Evolutionary conservation across 2,888 invertebrate genomes (phyloP), one percentile per base, ranked within the genome.

Genomic region (Phengaris arion): DNA sequence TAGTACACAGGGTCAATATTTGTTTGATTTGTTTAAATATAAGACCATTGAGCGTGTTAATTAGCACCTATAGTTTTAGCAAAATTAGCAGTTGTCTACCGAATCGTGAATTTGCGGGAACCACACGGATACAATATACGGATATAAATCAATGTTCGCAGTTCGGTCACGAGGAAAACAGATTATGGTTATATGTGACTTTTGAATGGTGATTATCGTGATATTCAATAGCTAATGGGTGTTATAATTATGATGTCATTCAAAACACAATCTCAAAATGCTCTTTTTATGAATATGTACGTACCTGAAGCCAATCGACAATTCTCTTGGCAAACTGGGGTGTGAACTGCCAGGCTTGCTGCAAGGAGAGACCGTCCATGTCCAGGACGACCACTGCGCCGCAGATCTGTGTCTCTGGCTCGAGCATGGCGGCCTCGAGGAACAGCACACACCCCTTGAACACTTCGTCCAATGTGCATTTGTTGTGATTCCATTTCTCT

Each of bases 281-380:
- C 22, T 2, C 35, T 35, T 35, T 35, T 35, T 35, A 35, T 35
- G 35, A 35, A 22, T 1, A 54, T 12, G 35, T n/a, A 45, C 46
- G 35, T 84, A 96, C 96, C 94, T 97, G 97, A 46, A 97, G 89
- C 96, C 96, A 97, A 83, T 97, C 97, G 5, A 98, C 96, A 80
- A 97, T 96, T 82, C 97, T 94, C 88, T 96, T 97, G 52, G 97
- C 97, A 83, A 97, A 97, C 7, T 96, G 95, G 2, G 97, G 97
- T 7, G 97, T 97, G 88, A 97, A 97, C 88, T 97, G 97, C 95
- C 97, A 96, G 2, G 97, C 96, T 86, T 97, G 97, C 83, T 96
- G 95, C 84, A 97, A 90, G 68, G 96, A 95, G 0, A 98, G 94
- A 0, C 97, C 97, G 78, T 97, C 96, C 97, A 97, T 97, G 85